Conservation (phyloP, 2,797 vertebrate genomes). For the Cyclura pinguis region DNA sequence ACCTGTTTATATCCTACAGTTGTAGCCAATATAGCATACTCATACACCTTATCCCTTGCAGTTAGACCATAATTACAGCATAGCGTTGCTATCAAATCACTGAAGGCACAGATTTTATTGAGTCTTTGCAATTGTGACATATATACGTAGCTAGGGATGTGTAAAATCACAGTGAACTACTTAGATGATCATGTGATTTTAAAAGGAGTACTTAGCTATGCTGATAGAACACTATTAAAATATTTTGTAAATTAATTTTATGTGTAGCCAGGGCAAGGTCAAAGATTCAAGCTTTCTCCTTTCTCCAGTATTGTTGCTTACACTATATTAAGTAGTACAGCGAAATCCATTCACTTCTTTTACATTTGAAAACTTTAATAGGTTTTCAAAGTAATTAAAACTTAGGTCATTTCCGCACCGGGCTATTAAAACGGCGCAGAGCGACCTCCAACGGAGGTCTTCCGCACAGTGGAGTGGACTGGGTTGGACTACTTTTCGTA, state of each 20-base stretch:
- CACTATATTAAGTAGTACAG: background rate
- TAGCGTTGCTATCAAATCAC: background rate
- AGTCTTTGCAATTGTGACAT: background rate
- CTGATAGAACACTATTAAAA: background rate
- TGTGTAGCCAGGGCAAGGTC: background rate
- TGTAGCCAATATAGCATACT: background rate
- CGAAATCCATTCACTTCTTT: background rate
- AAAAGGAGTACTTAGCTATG: background rate
- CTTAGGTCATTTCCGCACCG: too few species aligned
- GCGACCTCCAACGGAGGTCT: too few species aligned
- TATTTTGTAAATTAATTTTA: background rate
- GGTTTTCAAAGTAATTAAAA: background rate
- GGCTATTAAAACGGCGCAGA: too few species aligned
- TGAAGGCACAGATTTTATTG: background rate
- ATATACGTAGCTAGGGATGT: background rate
- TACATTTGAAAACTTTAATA: background rate
- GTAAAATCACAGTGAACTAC: background rate
- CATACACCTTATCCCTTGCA: too few species aligned
- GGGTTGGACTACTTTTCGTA: too few species aligned
- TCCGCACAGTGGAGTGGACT: too few species aligned
- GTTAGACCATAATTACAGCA: background rate
- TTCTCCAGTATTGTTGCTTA: background rate
- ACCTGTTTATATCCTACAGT: background rate
- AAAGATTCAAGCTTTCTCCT: background rate
- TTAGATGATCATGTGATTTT: background rate